phyloP scores from a whole-genome alignment of 1,140 invertebrate species.

The Catajapyx aquilonaris region DNA sequence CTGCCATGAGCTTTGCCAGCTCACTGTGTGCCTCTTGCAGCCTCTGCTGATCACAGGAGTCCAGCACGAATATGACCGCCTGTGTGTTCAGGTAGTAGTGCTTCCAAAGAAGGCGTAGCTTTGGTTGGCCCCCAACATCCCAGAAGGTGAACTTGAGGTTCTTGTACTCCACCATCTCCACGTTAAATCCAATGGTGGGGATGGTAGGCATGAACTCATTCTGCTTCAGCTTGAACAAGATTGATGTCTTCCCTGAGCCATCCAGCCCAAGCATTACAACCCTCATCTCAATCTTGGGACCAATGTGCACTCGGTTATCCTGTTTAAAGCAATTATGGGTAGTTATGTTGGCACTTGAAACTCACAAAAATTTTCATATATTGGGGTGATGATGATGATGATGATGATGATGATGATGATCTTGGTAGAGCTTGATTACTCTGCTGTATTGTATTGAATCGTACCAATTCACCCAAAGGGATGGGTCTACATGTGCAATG shows the following conservation, averaged over 20 bases:
- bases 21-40: constrained; percentile 29
- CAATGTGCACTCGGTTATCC: constrained; percentile 40
- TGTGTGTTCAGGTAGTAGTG: constrained; percentile 35
- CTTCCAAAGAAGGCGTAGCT: constrained; percentile 32
- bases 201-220: constrained; percentile 30
- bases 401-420: no score
- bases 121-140: constrained; percentile 37
- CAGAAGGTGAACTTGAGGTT: constrained; percentile 33
- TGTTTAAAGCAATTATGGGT: no score
- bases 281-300: constrained; percentile 39
- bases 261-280: constrained; percentile 33
- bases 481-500: no score
- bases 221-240: constrained; percentile 36
- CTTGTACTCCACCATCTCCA: constrained; percentile 35
- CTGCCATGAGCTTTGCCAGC: constrained; percentile 27
- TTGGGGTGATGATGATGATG: no score
- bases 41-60: constrained; percentile 25
- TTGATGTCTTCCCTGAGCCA: constrained; percentile 36
- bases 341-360: no score
- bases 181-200: constrained; percentile 35
- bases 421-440: no score
- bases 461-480: no score
- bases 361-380: no score
- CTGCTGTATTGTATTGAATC: no score
- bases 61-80: constrained; percentile 32